Percentiles rank a stretch among this genome's conserved stretches.
phyloP scores from a whole-genome alignment of 2,113 vertebrate genomes.

The Chelonoidis abingdonii region DNA sequence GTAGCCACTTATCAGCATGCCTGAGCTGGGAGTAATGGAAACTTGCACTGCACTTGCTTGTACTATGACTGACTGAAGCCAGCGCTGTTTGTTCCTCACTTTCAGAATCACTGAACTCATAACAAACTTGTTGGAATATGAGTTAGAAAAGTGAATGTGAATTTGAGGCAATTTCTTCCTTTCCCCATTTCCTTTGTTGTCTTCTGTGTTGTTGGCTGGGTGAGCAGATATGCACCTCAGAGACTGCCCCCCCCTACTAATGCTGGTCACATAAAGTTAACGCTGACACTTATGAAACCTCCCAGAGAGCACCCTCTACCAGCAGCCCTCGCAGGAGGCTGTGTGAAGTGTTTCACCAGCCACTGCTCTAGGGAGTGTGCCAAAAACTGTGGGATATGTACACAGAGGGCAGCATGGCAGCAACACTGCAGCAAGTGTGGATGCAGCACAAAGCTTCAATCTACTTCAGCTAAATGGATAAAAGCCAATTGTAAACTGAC shows the following conservation, averaged over 20 bases:
- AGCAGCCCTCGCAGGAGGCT: not conserved
- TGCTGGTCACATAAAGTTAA: not conserved
- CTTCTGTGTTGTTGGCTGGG: not conserved
- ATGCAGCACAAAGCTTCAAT: not conserved
- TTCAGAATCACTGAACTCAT: conserved; percentile 23
- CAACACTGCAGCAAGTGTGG: not conserved
- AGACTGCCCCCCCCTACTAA: not conserved
- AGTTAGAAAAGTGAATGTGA: not conserved
- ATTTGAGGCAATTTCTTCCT: conserved; percentile 12
- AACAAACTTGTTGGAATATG: conserved; percentile 24
- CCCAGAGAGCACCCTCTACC: not conserved
- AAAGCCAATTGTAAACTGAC: not conserved
- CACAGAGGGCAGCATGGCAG: not conserved
- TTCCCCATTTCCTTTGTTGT: conserved; percentile 25
- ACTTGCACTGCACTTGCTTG: conserved; percentile 39
- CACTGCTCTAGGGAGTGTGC: not conserved
- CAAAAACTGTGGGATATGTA: not conserved
- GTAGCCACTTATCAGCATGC: conserved; percentile 51
- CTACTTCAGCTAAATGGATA: not conserved
- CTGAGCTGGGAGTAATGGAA: not conserved
- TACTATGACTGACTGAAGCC: not conserved
- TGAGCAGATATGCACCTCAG: not conserved
- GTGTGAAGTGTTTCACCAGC: not conserved
- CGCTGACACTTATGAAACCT: not conserved
- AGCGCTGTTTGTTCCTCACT: conserved; percentile 18